Evolutionary conservation across 2,113 vertebrate species (phyloP).

Genomic region (Rattus norvegicus): DNA sequence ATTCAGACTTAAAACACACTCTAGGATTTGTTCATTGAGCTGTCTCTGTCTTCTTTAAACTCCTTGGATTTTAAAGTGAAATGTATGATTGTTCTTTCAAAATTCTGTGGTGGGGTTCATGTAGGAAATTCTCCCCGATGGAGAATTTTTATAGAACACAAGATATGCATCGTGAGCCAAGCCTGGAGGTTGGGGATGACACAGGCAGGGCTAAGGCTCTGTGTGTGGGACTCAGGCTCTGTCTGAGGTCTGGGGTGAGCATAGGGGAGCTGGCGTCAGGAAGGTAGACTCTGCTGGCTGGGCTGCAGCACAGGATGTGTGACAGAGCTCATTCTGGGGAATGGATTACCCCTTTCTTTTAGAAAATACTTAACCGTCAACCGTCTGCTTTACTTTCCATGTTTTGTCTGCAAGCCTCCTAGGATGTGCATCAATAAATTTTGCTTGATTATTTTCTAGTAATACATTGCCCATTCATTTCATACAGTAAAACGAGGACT

Average conservation of each 20-base stretch:
- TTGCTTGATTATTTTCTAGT: background rate
- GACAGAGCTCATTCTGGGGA: background rate
- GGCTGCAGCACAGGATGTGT: background rate
- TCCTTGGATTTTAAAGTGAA: background rate
- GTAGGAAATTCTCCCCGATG: background rate
- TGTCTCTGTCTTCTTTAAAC: background rate
- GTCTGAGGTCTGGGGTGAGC: background rate
- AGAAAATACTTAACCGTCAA: background rate
- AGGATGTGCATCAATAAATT: background rate
- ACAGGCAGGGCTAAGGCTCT: background rate
- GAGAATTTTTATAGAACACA: background rate
- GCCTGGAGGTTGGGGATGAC: background rate
- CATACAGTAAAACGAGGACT: background rate
- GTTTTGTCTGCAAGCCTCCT: background rate
- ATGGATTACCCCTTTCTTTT: background rate
- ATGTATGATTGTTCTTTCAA: background rate
- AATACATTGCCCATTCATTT: background rate
- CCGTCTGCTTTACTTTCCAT: background rate
- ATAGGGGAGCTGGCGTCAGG: background rate
- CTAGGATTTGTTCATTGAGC: background rate
- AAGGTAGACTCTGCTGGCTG: background rate
- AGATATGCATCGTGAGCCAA: background rate
- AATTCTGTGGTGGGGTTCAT: background rate
- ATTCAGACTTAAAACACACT: no score
- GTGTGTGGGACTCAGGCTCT: background rate